Conservation (phyloP, 1,140 invertebrate genomes). For the Drosophila setifemur region DNA sequence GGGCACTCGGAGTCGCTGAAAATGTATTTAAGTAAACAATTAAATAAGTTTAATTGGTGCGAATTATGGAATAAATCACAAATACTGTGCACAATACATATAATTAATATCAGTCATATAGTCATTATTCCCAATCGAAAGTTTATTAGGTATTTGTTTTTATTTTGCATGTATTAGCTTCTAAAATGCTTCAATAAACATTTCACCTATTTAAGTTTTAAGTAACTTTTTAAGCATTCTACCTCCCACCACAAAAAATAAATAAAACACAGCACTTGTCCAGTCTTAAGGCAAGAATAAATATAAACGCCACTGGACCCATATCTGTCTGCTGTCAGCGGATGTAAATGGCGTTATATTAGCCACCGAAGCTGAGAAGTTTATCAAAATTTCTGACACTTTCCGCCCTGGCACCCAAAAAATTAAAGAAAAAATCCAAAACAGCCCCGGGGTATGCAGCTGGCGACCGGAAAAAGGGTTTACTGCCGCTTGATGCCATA, state of each 20-base stretch:
- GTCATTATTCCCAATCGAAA: too few relatives aligned
- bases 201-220: too few relatives aligned
- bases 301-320: constrained; percentile 7
- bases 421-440: neutral
- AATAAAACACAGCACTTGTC: constrained; percentile 4
- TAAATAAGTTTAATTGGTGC: too few relatives aligned
- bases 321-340: constrained; percentile 55
- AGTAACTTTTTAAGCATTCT: too few relatives aligned
- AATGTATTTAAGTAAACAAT: neutral
- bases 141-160: too few relatives aligned
- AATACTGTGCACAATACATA: too few relatives aligned
- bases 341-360: constrained; percentile 54
- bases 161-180: too few relatives aligned
- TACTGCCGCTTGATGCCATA: constrained; percentile 26
- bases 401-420: constrained; percentile 7
- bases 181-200: too few relatives aligned
- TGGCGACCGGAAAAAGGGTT: constrained; percentile 23
- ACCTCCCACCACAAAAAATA: too few relatives aligned
- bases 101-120: too few relatives aligned
- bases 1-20: constrained; percentile 85
- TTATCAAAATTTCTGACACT: constrained; percentile 33
- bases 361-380: constrained; percentile 50
- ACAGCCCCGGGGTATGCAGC: neutral
- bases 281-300: neutral
- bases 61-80: too few relatives aligned